These are phyloP conservation scores for Cremastinae sp. DNA, from an alignment of 2,888 invertebrate genomes.

Conservation along the genomic window DNA sequence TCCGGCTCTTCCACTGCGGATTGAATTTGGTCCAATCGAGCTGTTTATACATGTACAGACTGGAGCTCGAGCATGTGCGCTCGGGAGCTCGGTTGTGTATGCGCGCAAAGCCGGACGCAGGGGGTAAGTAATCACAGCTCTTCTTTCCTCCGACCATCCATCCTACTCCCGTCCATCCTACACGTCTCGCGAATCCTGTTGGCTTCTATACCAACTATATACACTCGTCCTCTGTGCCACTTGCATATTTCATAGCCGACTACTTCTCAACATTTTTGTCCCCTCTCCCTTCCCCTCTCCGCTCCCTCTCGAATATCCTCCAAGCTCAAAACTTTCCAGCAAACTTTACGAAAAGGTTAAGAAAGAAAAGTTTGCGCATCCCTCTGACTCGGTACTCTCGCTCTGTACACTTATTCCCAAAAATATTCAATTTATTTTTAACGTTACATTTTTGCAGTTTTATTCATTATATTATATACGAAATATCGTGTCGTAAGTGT, in stretches of 20 bases:
- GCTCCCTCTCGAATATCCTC: neutral
- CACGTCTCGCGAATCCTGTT: slow-evolving; percentile 42
- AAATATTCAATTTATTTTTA: too few relatives aligned
- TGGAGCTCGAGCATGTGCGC: neutral
- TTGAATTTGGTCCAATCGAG: slow-evolving; percentile 43
- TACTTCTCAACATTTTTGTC: slow-evolving; percentile 31
- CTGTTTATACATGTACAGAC: slow-evolving; percentile 26
- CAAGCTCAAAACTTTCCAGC: slow-evolving; percentile 15
- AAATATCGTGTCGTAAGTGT: too few relatives aligned
- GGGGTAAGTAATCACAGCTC: slow-evolving; percentile 72
- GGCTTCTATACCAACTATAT: slow-evolving; percentile 35
- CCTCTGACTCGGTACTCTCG: neutral
- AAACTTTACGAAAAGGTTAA: neutral
- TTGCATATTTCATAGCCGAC: slow-evolving; percentile 57
- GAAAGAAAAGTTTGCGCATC: neutral
- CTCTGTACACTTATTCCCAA: neutral
- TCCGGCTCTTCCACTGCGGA: slow-evolving; percentile 33
- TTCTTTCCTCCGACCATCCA: slow-evolving; percentile 68
- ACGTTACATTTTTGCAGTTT: too few relatives aligned
- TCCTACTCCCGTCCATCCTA: slow-evolving; percentile 37
- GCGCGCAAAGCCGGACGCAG: slow-evolving; percentile 35
- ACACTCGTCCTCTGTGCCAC: slow-evolving; percentile 56
- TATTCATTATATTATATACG: too few relatives aligned
- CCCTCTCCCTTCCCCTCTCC: neutral
- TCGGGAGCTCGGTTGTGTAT: neutral